Evolutionary conservation across 2,888 invertebrate species (phyloP).

Genomic region (Molanna angustata): DNA sequence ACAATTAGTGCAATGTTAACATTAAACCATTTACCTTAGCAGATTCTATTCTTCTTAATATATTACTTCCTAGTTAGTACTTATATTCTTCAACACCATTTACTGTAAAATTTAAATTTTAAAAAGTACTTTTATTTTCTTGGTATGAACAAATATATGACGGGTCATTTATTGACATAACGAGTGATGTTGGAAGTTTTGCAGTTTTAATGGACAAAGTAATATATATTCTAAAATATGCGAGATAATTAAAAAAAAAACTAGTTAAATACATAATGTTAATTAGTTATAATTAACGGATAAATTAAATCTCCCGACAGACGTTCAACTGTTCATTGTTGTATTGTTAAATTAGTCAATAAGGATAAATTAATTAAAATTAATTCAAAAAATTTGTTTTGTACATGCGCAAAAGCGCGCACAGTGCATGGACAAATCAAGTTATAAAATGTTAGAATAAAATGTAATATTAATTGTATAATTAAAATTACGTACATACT

Average conservation of each 20-base stretch:
- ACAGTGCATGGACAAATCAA: constrained; percentile 13
- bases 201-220: constrained; percentile 14
- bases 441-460: constrained; percentile 4
- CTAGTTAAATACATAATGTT: constrained; percentile 8
- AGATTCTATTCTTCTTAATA: too few relatives aligned
- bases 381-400: constrained; percentile 4
- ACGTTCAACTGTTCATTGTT: constrained; percentile 4
- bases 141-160: constrained; percentile 5
- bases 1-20: too few relatives aligned
- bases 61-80: too few relatives aligned
- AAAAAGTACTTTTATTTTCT: constrained; percentile 3
- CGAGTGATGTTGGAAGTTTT: constrained; percentile 2
- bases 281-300: constrained; percentile 5
- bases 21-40: too few relatives aligned
- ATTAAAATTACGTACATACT: constrained; percentile 1
- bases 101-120: too few relatives aligned
- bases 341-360: constrained; percentile 2
- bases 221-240: constrained; percentile 33
- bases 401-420: constrained; percentile 19
- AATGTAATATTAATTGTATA: constrained; percentile 2
- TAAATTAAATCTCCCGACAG: constrained; percentile 20
- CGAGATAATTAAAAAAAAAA: constrained; percentile 26
- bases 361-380: constrained; percentile 20
- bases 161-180: constrained; percentile 9
- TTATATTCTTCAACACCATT: too few relatives aligned